Base-by-base conservation (phyloP, 2,888 invertebrate species). In the Emmelina monodactyla region DNA sequence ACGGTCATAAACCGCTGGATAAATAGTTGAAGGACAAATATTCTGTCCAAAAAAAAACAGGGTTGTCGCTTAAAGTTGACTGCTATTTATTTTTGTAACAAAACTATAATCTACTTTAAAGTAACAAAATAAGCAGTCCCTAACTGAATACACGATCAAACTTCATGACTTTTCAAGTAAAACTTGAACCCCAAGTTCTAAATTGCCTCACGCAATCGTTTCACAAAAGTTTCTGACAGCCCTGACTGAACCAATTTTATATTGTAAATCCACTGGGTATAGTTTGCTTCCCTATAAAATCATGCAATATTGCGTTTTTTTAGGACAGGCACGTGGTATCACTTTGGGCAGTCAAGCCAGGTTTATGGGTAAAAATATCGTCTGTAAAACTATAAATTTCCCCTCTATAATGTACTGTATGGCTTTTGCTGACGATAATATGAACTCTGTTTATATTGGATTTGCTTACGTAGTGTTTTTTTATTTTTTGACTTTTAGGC, bases 221-320 rank as follows among this genome's bases (percentile, higher is more conserved):
- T 25, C 4, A 11, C 25, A n/a, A 25, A 25, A 25, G n/a, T 25
- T 25, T n/a, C 3, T 60, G 68, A 53, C 71, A 75, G 51, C 73
- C 72, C 72, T 75, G 57, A 44, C 53, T 53, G 57, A 61, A 64
- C 64, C 72, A 73, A 72, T 78, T 71, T 75, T 68, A 73, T 65
- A 62, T 63, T 67, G 70, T 65, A 75, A 76, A 73, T 76, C 78
- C 75, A 68, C 62, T 55, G 76, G 72, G 75, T 59, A 72, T 64
- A 73, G 72, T 75, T 69, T 29, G 68, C 67, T 57, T 70, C 72
- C 73, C 69, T 68, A 58, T 56, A 57, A 67, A 66, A 64, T 68
- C 70, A 72, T 75, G 71, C 71, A 59, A 75, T 78, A 78, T 79
- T 78, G 72, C 76, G 69, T 75, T 76, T 76, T 55, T 70, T 68